Evolutionary conservation across 1,140 invertebrate genomes (phyloP).

Genomic region (Trachelipus rathkii): DNA sequence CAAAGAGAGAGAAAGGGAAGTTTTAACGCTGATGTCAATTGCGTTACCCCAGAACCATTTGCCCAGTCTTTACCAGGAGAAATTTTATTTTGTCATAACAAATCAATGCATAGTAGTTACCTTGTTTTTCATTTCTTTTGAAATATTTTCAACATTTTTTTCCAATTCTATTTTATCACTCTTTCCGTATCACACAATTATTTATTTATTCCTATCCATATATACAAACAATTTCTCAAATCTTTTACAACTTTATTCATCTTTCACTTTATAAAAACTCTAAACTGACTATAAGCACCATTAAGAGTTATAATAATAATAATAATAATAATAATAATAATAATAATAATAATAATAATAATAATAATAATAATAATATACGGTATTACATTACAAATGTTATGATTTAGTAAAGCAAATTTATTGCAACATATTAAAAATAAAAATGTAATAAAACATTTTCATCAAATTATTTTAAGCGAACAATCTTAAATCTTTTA

Average conservation of each 20-base stretch:
- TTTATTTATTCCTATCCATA: not conserved
- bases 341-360: not conserved
- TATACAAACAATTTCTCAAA: not conserved
- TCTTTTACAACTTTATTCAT: not conserved
- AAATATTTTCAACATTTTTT: not conserved
- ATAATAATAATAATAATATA: not conserved
- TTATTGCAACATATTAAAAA: not conserved
- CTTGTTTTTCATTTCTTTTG: not conserved
- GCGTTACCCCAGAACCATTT: not conserved
- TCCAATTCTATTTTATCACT: too few species aligned
- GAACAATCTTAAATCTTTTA: not conserved
- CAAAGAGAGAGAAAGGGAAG: not conserved
- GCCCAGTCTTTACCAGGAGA: too few species aligned
- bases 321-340: not conserved
- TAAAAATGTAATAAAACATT: not conserved
- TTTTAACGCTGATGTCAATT: not conserved
- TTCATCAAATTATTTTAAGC: not conserved
- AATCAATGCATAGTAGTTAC: not conserved
- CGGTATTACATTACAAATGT: not conserved
- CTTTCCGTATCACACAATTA: not conserved
- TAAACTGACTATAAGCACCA: slow-evolving; percentile 4
- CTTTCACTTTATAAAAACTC: not conserved
- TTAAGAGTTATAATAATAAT: not conserved
- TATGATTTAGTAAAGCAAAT: not conserved
- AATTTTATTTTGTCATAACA: too few species aligned